A percentile compares a stretch with the other conserved stretches of the same genome.
phyloP scores from a whole-genome alignment of 2,888 invertebrate genomes.

The Meandrusa payeni region DNA sequence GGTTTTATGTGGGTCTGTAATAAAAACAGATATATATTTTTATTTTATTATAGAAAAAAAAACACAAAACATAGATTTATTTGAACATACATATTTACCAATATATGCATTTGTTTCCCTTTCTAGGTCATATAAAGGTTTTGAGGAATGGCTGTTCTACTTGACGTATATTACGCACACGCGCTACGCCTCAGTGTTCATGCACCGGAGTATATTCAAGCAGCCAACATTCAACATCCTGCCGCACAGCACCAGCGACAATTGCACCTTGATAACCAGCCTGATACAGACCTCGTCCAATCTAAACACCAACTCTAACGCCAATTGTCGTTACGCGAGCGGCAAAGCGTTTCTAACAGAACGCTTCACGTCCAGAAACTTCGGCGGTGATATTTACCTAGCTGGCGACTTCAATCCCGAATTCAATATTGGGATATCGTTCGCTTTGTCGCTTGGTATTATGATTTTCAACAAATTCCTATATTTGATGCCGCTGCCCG shows the following conservation, averaged over 20 bases:
- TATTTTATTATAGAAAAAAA: too few species aligned
- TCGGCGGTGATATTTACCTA: slow-evolving; percentile 76
- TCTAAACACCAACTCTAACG: slow-evolving; percentile 71
- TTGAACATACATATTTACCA: too few species aligned
- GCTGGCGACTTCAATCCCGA: slow-evolving; percentile 84
- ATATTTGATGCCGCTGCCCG: slow-evolving; percentile 91
- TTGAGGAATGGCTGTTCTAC: slow-evolving; percentile 91
- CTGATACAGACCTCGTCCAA: slow-evolving; percentile 77
- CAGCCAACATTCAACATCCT: slow-evolving; percentile 76
- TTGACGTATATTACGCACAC: slow-evolving; percentile 89
- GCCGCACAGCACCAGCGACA: slow-evolving; percentile 73
- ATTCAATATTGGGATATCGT: slow-evolving; percentile 89
- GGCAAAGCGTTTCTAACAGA: slow-evolving; percentile 87
- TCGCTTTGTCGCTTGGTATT: slow-evolving; percentile 90
- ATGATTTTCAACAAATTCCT: slow-evolving; percentile 91
- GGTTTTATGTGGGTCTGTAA: too few species aligned
- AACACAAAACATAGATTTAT: too few species aligned
- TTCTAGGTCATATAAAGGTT: slow-evolving; percentile 87
- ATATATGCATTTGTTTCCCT: too few species aligned
- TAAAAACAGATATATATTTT: too few species aligned
- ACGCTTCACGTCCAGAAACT: slow-evolving; percentile 82
- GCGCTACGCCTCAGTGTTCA: slow-evolving; percentile 88
- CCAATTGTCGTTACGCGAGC: slow-evolving; percentile 85
- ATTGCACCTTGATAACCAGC: slow-evolving; percentile 77
- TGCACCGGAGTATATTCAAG: slow-evolving; percentile 86